Base-by-base conservation (phyloP, 1,140 invertebrate genomes). In the Mycetomoellerius zeteki region DNA sequence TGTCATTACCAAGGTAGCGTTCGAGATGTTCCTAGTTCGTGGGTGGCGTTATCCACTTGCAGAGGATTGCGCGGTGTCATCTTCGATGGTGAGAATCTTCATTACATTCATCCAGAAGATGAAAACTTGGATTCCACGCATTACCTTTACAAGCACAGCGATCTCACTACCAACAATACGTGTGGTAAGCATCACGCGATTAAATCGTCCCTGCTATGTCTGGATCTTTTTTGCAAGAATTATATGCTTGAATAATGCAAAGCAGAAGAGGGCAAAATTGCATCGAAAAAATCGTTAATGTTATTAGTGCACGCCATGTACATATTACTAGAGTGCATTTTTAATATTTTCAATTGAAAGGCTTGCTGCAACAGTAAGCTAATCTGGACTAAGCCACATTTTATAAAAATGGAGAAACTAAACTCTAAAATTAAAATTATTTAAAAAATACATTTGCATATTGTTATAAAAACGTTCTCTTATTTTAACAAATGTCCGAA, bases 21-120 rank as follows among this genome's bases (percentile, higher is more conserved):
- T n/a, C 94, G 97, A 86, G 97, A 96, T 76, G 95, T 96, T 84
- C 95, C 96, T 7, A 95, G 96, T 50, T 99, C 98, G 1, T 98
- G 97, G 97, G 98, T 96, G 62, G 98, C 98, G 0, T 88, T 99
- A 19, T 99, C 98, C 64, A 99, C 98, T 10, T 99, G 98, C 93
- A 95, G 96, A 90, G 97, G 97, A 30, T 94, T 99, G 60, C 97
- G 97, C 75, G 98, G 98, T 47, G 96, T 98, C 27, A 96, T 99
- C 84, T 98, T 96, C 92, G 98, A 99, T 94, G 98, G 98, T 3
- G 93, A 96, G 62, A 96, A 97, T 56, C 96, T 97, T 89, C 97
- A 97, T 94, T 98, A 98, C 92, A 96, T 99, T 80, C 93, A 93
- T 37, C 94, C 94, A 78, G 87, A 95, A 92, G 94, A 94, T 16